Percentiles rank a stretch among this genome's conserved stretches.
These are phyloP conservation scores for Hydrozoanthus gracilis DNA, from an alignment of 92 coral and sea anemone genomes.

Conservation along the genomic window DNA sequence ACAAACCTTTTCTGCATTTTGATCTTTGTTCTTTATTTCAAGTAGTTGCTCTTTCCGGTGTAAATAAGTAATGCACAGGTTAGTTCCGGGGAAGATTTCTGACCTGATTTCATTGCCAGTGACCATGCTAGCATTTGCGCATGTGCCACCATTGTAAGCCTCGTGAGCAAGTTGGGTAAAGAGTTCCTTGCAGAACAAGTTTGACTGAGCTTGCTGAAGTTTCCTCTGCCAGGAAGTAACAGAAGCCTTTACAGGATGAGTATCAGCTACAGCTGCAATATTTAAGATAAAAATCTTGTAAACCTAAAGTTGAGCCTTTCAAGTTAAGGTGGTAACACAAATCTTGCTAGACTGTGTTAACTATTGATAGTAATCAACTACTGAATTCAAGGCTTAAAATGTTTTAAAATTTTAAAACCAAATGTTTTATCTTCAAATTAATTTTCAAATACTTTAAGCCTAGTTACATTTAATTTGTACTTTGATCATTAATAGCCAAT, in stretches of 20 bases:
- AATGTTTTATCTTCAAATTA: too few species aligned
- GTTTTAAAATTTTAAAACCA: too few species aligned
- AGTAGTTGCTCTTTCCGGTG: slow-evolving; percentile 58
- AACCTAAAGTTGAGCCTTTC: too few species aligned
- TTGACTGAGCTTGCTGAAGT: slow-evolving; percentile 82
- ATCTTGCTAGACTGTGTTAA: too few species aligned
- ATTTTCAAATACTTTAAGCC: too few species aligned
- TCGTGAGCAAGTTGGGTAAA: slow-evolving; percentile 94
- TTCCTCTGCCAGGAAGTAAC: slow-evolving; percentile 77
- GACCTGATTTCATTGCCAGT: slow-evolving; percentile 89
- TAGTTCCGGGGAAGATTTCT: slow-evolving; percentile 95
- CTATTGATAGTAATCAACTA: too few species aligned
- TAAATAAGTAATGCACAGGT: slow-evolving; percentile 81
- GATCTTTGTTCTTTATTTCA: background rate
- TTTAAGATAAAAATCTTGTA: background rate
- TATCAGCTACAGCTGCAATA: slow-evolving; percentile 29
- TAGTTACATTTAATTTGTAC: too few species aligned
- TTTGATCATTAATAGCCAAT: too few species aligned
- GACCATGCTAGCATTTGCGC: slow-evolving; percentile 71
- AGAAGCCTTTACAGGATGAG: background rate
- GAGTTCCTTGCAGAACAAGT: slow-evolving; percentile 91
- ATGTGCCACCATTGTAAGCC: slow-evolving; percentile 83
- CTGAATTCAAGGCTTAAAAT: too few species aligned
- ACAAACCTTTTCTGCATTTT: slow-evolving; percentile 1
- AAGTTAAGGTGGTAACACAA: too few species aligned